Percentiles rank a stretch among this genome's conserved stretches.
phyloP scores from a whole-genome alignment of 1,140 invertebrate genomes.

The Wiebesia pumilae region DNA sequence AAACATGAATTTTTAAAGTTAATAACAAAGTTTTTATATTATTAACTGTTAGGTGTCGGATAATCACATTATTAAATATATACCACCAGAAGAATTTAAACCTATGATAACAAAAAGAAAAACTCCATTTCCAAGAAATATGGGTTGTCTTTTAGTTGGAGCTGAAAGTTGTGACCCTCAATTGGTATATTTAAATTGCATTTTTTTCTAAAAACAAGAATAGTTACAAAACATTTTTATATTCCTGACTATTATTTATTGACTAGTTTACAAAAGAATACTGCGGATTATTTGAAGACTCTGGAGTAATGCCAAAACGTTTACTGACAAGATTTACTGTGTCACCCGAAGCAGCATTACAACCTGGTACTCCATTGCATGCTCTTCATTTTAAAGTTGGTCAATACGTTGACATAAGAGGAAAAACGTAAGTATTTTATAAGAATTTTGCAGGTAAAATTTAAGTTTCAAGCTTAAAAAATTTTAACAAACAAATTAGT shows the following conservation, averaged over 20 bases:
- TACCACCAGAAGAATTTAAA: conserved; percentile 86
- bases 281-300: conserved; percentile 87
- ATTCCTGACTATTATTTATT: not conserved
- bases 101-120: conserved; percentile 73
- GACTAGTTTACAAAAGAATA: conserved; percentile 90
- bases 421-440: conserved; percentile 87
- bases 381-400: conserved; percentile 94
- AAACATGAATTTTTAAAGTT: too few species aligned
- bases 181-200: conserved; percentile 66
- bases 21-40: not conserved
- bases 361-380: conserved; percentile 91
- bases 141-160: conserved; percentile 88
- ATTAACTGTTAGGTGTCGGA: conserved; percentile 84
- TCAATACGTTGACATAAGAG: conserved; percentile 91
- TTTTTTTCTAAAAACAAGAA: not conserved
- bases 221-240: not conserved
- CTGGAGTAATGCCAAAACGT: conserved; percentile 93
- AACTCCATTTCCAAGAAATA: conserved; percentile 70
- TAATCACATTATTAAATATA: conserved; percentile 96
- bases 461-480: not conserved
- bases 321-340: conserved; percentile 89
- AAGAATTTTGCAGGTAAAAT: conserved; percentile 37
- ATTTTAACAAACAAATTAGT: too few species aligned
- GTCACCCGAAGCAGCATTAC: conserved; percentile 89
- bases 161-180: conserved; percentile 92